Percentiles rank a stretch among this genome's conserved stretches.
phyloP scores from a whole-genome alignment of 2,888 invertebrate genomes.

The Cremastinae sp. region DNA sequence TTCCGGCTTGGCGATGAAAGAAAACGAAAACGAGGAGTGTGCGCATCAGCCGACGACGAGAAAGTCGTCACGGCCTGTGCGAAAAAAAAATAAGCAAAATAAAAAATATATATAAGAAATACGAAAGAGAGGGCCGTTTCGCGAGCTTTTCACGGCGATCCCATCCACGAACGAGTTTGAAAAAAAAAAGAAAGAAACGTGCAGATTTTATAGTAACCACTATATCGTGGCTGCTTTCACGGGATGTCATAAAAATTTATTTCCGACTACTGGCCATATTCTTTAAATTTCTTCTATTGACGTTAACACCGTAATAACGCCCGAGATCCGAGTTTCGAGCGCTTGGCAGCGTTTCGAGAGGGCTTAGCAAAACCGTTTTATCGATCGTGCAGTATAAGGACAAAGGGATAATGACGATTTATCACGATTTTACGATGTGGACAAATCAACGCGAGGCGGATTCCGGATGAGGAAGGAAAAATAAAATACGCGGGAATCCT shows the following conservation, averaged over 20 bases:
- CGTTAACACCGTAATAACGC: constrained; percentile 29
- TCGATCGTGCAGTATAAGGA: background rate
- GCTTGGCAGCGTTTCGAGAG: too few species aligned
- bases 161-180: constrained; percentile 43
- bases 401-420: background rate
- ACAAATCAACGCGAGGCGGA: too few species aligned
- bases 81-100: constrained; percentile 8
- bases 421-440: background rate
- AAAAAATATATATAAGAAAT: constrained; percentile 25
- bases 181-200: constrained; percentile 33
- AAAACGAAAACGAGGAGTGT: constrained; percentile 19
- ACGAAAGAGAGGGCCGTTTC: constrained; percentile 31
- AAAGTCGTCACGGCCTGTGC: constrained; percentile 46
- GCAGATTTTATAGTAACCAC: constrained; percentile 48
- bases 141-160: constrained; percentile 39
- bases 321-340: too few species aligned
- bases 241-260: constrained; percentile 50
- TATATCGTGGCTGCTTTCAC: constrained; percentile 44
- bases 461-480: too few species aligned
- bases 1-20: constrained; percentile 41
- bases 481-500: too few species aligned
- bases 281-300: constrained; percentile 35
- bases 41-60: constrained; percentile 44
- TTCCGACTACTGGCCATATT: constrained; percentile 15
- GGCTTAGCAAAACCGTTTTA: background rate